phyloP scores from a whole-genome alignment of 2,797 vertebrate species.

The Brachyalestes nurse region DNA sequence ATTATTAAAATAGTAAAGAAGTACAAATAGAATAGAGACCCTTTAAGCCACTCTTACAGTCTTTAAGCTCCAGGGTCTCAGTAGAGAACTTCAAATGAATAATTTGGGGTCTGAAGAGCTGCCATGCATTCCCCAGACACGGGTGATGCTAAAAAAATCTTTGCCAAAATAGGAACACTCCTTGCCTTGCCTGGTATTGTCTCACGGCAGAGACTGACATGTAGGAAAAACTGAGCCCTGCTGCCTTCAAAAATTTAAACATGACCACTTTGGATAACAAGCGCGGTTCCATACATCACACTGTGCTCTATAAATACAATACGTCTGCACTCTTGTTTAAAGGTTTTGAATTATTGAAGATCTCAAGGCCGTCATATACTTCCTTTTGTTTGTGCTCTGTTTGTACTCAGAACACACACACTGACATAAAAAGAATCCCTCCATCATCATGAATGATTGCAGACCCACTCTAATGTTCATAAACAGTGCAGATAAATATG shows the following conservation, averaged over 20 bases:
- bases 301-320: slow-evolving; percentile 17
- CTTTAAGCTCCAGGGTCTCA: slow-evolving; percentile 9
- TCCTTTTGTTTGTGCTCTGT: slow-evolving; percentile 7
- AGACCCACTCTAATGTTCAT: background rate
- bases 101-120: slow-evolving; percentile 7
- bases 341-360: slow-evolving; percentile 19
- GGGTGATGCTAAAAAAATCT: slow-evolving; percentile 43
- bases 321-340: background rate
- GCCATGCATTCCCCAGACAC: slow-evolving; percentile 17
- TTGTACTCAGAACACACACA: too few relatives aligned
- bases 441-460: slow-evolving; percentile 3
- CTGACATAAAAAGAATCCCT: background rate
- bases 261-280: background rate
- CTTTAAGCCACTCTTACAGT: background rate
- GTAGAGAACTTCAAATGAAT: slow-evolving; percentile 11
- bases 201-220: background rate
- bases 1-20: background rate
- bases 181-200: background rate
- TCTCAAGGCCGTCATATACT: background rate
- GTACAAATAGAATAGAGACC: background rate
- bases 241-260: slow-evolving; percentile 15
- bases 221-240: slow-evolving; percentile 5
- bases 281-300: slow-evolving; percentile 4
- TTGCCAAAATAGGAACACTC: slow-evolving; percentile 7
- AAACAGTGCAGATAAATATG: background rate